Base-by-base conservation (phyloP, 2,113 vertebrate species). In the Peucedramus taeniatus region DNA sequence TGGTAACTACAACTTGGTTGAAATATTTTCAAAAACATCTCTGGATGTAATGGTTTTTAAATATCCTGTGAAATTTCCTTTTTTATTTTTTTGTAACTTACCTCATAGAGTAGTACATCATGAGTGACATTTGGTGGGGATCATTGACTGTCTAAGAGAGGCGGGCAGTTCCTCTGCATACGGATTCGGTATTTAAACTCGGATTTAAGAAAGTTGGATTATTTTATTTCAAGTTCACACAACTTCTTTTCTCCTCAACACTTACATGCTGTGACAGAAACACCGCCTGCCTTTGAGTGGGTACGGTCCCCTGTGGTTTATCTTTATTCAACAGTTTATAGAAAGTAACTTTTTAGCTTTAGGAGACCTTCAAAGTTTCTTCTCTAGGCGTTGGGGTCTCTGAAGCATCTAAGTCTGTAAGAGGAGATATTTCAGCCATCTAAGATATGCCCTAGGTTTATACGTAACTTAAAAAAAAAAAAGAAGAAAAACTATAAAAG, bases 261-360 rank as follows among this genome's bases (percentile, higher is more conserved):
- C 53, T 95, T 89, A 54, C 84, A 53, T 83, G 93, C 47, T 66
- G 54, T 89, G 91, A 90, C 77, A 87, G 64, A 63, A 88, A 68
- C 35, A 64, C 79, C 2, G 30, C 63, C 85, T 96, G 79, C 94
- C 94, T 96, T 93, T 94, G 85, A 83, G 51, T 90, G 69, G 60
- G 69, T 50, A 57, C 1, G 24, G 70, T 96, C 83, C 65, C 54
- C 76, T 88, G 63, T 35, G 70, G 75, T 94, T 90, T 94, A 88
- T 96, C 75, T 95, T 96, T 91, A 86, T 80, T 90, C 82, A 94
- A 63, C 70, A 90, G 85, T 96, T 95, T 90, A 89, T 82, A 93
- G 30, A 87, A 82, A 92, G 82, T 50, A 90, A 79, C 64, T 90
- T 96, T 86, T 95, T 93, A 90, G 69, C 59, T 84, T 93, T 89